Percentiles rank a stretch among this genome's conserved stretches.
phyloP scores from a whole-genome alignment of 2,888 invertebrate genomes.

The Gasteruption jaculator region DNA sequence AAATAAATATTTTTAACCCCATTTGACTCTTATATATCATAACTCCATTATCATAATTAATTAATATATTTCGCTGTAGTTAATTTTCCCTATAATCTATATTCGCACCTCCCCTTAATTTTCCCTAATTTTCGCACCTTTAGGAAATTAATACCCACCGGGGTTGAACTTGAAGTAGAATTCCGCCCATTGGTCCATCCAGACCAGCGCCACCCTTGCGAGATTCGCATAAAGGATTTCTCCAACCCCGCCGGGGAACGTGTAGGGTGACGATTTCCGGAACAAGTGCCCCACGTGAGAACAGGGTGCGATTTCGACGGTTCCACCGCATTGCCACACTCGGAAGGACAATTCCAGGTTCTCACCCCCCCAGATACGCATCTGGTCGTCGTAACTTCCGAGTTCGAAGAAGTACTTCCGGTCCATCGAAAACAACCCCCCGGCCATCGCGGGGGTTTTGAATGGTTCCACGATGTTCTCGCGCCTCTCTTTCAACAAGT shows the following conservation, averaged over 20 bases:
- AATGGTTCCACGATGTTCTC: conserved; percentile 66
- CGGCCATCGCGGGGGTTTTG: conserved; percentile 89
- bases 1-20: no score
- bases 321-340: conserved; percentile 93
- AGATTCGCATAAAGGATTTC: conserved; percentile 87
- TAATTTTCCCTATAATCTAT: not conserved
- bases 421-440: conserved; percentile 88
- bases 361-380: conserved; percentile 97
- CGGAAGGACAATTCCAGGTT: conserved; percentile 96
- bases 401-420: conserved; percentile 81
- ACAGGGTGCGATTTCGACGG: conserved; percentile 86
- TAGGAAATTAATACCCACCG: conserved; percentile 40
- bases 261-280: conserved; percentile 89
- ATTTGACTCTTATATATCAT: no score
- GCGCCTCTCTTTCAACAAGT: conserved; percentile 61
- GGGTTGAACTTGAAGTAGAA: conserved; percentile 86
- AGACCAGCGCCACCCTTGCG: conserved; percentile 89
- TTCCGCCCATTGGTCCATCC: conserved; percentile 97
- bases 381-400: conserved; percentile 68
- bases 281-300: conserved; percentile 93
- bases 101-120: not conserved
- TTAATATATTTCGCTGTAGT: no score
- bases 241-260: conserved; percentile 87
- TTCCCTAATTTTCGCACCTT: not conserved
- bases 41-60: no score